Evolutionary conservation across 1,140 invertebrate genomes (phyloP).

Genomic region (Drosophila hydei): DNA sequence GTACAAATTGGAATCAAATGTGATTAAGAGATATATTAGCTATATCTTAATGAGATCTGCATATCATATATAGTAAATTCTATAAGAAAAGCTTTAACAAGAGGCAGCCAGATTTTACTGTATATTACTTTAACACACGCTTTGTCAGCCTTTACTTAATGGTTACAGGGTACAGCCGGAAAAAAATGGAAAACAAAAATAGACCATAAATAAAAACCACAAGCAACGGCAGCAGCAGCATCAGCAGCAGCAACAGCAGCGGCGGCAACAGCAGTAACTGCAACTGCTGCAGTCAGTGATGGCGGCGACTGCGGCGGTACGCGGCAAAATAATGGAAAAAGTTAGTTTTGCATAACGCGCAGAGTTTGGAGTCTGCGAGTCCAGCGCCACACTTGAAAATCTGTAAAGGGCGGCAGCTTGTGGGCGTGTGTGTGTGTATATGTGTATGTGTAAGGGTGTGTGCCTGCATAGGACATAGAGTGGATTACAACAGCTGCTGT

Average conservation of each 20-base stretch:
- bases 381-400: slow-evolving; percentile 65
- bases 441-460: slow-evolving; percentile 25
- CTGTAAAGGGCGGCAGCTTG: slow-evolving; percentile 8
- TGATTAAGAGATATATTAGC: neutral
- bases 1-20: no score
- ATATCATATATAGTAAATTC: no score
- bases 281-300: neutral
- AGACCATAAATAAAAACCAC: slow-evolving; percentile 79
- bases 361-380: slow-evolving; percentile 20
- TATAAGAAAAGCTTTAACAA: no score
- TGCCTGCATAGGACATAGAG: slow-evolving; percentile 31
- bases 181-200: slow-evolving; percentile 65
- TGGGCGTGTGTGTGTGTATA: slow-evolving; percentile 1
- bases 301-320: slow-evolving; percentile 34
- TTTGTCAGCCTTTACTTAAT: slow-evolving; percentile 1
- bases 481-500: slow-evolving; percentile 67
- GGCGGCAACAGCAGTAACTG: slow-evolving; percentile 23
- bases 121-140: neutral
- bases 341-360: slow-evolving; percentile 81
- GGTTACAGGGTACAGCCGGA: neutral
- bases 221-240: slow-evolving; percentile 41
- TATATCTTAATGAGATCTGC: neutral
- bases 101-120: no score
- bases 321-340: slow-evolving; percentile 81
- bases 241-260: slow-evolving; percentile 6